These are phyloP conservation scores for Drosophila kepulauana DNA, from an alignment of 1,140 invertebrate genomes.

Conservation along the genomic window DNA sequence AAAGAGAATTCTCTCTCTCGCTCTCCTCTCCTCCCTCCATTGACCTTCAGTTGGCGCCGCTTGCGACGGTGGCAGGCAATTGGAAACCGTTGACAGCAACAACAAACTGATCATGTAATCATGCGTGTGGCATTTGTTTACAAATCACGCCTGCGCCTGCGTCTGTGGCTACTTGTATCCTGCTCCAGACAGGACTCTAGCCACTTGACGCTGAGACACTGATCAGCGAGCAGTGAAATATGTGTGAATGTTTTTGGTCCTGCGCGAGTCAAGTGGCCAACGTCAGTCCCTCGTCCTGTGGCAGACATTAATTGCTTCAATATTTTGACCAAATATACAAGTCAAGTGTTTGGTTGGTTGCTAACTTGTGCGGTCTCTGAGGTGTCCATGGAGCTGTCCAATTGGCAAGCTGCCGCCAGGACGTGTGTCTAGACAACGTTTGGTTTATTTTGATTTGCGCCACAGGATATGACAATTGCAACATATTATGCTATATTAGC, in stretches of 20 bases:
- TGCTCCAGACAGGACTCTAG: conserved; percentile 43
- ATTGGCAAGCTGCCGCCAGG: conserved; percentile 53
- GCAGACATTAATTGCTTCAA: conserved; percentile 53
- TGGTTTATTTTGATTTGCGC: conserved; percentile 64
- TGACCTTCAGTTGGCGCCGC: conserved; percentile 37
- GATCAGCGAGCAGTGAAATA: conserved; percentile 51
- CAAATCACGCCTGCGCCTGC: conserved; percentile 61
- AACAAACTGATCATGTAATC: conserved; percentile 66
- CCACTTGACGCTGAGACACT: conserved; percentile 58
- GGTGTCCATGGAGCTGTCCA: conserved; percentile 42
- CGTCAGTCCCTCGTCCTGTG: conserved; percentile 14
- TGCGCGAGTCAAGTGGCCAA: conserved; percentile 40
- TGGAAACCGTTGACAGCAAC: conserved; percentile 51
- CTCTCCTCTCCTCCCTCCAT: background rate
- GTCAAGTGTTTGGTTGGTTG: conserved; percentile 22
- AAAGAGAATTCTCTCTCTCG: background rate
- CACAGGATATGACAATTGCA: conserved; percentile 61
- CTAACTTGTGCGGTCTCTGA: conserved; percentile 28
- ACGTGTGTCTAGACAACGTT: conserved; percentile 59
- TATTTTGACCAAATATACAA: conserved; percentile 45
- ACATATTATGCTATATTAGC: conserved; percentile 46
- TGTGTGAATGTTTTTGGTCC: conserved; percentile 62
- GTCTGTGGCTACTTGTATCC: conserved; percentile 46
- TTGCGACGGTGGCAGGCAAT: conserved; percentile 39
- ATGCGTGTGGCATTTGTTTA: conserved; percentile 70